Percentiles rank a stretch among this genome's conserved stretches.
Evolutionary conservation across 2,888 invertebrate species (phyloP).

Genomic region (Quadroppia sp.): DNA sequence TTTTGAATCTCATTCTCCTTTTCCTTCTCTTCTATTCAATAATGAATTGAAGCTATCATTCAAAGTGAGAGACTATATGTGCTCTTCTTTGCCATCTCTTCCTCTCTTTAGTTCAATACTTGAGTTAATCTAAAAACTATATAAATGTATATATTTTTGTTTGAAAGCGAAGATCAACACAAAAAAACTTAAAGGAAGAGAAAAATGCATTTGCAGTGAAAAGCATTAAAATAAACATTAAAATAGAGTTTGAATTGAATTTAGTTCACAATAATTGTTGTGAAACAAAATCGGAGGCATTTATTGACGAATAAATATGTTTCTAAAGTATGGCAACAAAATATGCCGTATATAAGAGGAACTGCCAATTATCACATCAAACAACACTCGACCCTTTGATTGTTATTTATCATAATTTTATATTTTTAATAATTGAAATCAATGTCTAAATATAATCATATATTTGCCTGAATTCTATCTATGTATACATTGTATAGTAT

Average conservation of each 20-base stretch:
- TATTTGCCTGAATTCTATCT: too few relatives aligned
- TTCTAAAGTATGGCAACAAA: background rate
- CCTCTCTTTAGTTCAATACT: background rate
- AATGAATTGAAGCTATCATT: constrained; percentile 4
- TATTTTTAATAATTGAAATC: too few relatives aligned
- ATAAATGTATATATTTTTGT: background rate
- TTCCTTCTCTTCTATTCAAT: background rate
- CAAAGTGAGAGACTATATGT: background rate
- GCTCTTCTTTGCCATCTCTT: background rate
- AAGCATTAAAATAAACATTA: background rate
- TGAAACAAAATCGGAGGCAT: background rate
- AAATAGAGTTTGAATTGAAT: background rate
- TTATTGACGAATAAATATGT: background rate
- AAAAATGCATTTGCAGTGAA: too few relatives aligned
- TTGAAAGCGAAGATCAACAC: constrained; percentile 9
- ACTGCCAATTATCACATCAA: too few relatives aligned
- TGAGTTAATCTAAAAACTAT: background rate
- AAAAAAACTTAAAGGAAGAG: background rate
- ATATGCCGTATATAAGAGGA: too few relatives aligned
- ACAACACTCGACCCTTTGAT: too few relatives aligned
- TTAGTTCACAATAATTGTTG: background rate
- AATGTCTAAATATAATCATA: too few relatives aligned
- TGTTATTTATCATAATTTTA: too few relatives aligned
- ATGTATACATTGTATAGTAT: too few relatives aligned
- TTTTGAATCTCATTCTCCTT: background rate